phyloP scores from a whole-genome alignment of 2,113 vertebrate species.

The Motacilla alba region DNA sequence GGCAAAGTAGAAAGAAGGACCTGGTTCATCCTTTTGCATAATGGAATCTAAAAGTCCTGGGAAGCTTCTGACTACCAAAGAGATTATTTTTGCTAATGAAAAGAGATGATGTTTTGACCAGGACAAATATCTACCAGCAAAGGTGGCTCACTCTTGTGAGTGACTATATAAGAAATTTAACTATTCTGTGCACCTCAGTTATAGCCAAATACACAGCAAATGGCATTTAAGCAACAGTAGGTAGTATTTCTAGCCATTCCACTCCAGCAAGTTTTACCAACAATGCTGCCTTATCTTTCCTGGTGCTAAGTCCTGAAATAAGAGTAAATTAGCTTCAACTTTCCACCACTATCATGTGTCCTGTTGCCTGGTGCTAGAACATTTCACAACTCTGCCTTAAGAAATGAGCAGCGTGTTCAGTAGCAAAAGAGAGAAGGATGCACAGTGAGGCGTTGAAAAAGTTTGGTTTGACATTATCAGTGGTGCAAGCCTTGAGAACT shows the following conservation, averaged over 20 bases:
- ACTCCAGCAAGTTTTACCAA: background rate
- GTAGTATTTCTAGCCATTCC: background rate
- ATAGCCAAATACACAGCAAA: background rate
- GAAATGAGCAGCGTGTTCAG: background rate
- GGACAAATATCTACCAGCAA: background rate
- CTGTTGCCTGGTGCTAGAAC: background rate
- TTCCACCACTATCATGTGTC: background rate
- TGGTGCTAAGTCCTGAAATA: background rate
- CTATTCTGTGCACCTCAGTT: background rate
- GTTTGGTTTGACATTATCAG: background rate
- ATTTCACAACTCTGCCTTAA: background rate
- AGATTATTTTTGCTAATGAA: background rate
- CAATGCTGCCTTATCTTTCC: background rate
- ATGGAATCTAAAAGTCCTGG: background rate
- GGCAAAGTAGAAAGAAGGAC: background rate
- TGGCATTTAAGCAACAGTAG: background rate
- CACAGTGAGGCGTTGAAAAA: background rate
- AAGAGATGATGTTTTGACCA: background rate
- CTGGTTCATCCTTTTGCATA: background rate
- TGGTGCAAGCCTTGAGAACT: background rate
- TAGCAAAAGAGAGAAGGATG: background rate
- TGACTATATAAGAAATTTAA: background rate
- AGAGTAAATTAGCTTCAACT: constrained; percentile 27
- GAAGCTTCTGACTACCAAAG: background rate
- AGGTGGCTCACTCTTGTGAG: background rate